These are phyloP conservation scores for Pyrrhura leucotis DNA, from an alignment of 2,797 vertebrate genomes.

Conservation along the genomic window DNA sequence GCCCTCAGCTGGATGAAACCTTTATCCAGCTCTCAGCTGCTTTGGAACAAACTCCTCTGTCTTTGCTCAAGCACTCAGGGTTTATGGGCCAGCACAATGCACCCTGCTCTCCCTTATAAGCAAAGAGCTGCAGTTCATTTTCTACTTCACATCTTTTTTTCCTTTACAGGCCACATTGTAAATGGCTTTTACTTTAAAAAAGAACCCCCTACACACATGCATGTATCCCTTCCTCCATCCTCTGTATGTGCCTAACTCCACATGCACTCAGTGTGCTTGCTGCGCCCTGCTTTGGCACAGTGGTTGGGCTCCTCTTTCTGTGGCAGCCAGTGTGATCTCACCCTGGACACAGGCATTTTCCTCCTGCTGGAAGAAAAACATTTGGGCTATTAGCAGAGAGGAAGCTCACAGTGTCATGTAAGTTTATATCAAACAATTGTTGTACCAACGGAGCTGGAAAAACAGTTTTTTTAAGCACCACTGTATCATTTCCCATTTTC, in stretches of 20 bases:
- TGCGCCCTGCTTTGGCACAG: not conserved
- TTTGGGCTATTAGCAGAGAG: constrained; percentile 56
- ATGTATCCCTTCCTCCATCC: not conserved
- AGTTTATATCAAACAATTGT: constrained; percentile 66
- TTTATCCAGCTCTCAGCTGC: not conserved
- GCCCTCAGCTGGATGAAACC: not conserved
- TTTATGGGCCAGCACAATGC: not conserved
- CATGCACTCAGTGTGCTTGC: not conserved
- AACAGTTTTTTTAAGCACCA: constrained; percentile 52
- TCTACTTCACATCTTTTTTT: not conserved
- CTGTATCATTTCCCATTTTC: constrained; percentile 53
- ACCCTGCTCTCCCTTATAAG: not conserved
- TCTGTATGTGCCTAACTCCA: not conserved
- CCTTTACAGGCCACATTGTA: not conserved
- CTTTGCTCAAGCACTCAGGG: not conserved
- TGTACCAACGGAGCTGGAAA: constrained; percentile 61
- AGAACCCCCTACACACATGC: not conserved
- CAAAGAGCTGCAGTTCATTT: not conserved
- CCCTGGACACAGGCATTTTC: constrained; percentile 30
- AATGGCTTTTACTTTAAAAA: not conserved
- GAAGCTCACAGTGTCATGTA: constrained; percentile 62
- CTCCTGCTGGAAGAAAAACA: constrained; percentile 63
- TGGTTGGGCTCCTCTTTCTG: not conserved
- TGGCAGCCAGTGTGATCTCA: constrained; percentile 24
- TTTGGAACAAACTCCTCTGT: not conserved